Evolutionary conservation across 2,113 vertebrate genomes (phyloP), one percentile per base, ranked within the genome.

Genomic region (Melanotaenia duboulayi): DNA sequence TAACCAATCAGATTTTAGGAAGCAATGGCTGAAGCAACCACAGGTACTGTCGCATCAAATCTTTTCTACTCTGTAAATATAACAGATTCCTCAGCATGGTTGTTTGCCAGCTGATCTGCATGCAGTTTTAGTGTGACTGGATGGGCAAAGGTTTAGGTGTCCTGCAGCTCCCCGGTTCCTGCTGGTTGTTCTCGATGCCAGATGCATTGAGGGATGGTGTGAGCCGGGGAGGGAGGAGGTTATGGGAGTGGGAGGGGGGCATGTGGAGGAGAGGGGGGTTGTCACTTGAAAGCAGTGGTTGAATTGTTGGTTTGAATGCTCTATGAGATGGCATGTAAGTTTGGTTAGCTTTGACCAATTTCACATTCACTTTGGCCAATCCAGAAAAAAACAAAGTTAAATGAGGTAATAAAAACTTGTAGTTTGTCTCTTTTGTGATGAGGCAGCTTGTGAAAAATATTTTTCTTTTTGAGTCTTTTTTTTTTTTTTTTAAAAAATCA

Each of bases 131-230:
- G 50, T 78, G 86, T 82, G 83, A 87, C 81, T 87, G 80, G 74
- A 70, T 52, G 49, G 61, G 62, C 70, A 71, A 71, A 78, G 58
- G 71, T 68, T 86, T 86, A 65, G 64, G 72, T 74, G 75, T 89
- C 94, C 92, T 94, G 94, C 92, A 95, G 95, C 92, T 94, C 92
- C 94, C 93, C 92, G 94, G 96, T 97, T 97, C 95, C 96, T 96
- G 93, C 97, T 98, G 97, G 97, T 98, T 97, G 96, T 99, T 99
- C 95, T 98, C 95, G 85, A 93, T 95, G 91, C 85, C 69, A 87
- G 84, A 88, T 94, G 91, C 90, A 93, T 94, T 94, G 93, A 87
- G 91, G 87, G 92, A 95, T 95, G 96, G 69, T 51, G 83, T 84
- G 85, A 89, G 74, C 68, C 74, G 64, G 71, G 75, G 84, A 35